phyloP scores from a whole-genome alignment of 2,797 vertebrate genomes.

The Galaxias olidus region DNA sequence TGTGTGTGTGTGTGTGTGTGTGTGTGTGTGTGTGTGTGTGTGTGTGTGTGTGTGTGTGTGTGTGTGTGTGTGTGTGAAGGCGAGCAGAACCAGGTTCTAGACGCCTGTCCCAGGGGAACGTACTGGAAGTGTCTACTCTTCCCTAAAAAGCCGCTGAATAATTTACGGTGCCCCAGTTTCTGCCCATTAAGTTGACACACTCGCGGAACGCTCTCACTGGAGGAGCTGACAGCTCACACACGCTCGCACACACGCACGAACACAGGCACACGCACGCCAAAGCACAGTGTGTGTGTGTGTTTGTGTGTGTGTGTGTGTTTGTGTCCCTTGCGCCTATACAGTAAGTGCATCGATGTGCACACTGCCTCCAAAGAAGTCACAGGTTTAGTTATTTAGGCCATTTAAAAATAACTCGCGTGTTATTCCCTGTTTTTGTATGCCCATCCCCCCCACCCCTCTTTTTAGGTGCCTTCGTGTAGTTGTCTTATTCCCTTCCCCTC shows the following conservation, averaged over 20 bases:
- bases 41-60: constrained; percentile 13
- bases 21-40: not conserved
- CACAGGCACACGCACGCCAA: constrained; percentile 32
- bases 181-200: constrained; percentile 81
- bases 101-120: constrained; percentile 59
- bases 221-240: constrained; percentile 71
- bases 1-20: constrained; percentile 9
- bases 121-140: constrained; percentile 70
- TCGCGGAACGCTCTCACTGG: constrained; percentile 70
- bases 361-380: not conserved
- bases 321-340: constrained; percentile 23
- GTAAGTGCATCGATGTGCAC: too few species aligned
- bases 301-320: constrained; percentile 41
- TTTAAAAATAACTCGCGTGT: not conserved
- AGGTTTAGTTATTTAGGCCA: too few species aligned
- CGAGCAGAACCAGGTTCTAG: constrained; percentile 14
- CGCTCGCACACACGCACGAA: constrained; percentile 8
- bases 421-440: not conserved
- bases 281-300: constrained; percentile 23
- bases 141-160: constrained; percentile 78
- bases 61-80: constrained; percentile 39
- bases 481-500: constrained; percentile 28
- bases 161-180: constrained; percentile 80
- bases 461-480: constrained; percentile 12
- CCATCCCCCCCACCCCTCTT: not conserved